Conservation (phyloP, 2,888 invertebrate species). For the Leucoma salicis region DNA sequence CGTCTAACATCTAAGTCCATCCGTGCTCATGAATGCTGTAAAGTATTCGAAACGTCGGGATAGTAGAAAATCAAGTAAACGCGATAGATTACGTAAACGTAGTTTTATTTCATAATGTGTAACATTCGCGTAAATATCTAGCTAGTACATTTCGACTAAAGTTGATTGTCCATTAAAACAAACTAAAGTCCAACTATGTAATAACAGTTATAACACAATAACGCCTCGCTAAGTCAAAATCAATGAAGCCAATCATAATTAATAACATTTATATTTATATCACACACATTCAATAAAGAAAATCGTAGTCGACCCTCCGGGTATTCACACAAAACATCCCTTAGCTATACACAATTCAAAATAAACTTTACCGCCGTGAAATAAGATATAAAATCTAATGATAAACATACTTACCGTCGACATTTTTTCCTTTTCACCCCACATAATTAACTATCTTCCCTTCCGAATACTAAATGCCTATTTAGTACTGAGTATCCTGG, state of each 20-base stretch:
- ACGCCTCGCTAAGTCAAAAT: constrained; percentile 29
- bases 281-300: constrained; percentile 56
- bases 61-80: too few species aligned
- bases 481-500: constrained; percentile 70
- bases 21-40: too few species aligned
- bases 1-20: too few species aligned
- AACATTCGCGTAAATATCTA: too few species aligned
- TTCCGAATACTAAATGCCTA: constrained; percentile 81
- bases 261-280: constrained; percentile 58
- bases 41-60: too few species aligned
- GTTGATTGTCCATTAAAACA: too few species aligned
- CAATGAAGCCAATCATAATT: constrained; percentile 51
- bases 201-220: too few species aligned
- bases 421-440: constrained; percentile 70
- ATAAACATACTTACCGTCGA: constrained; percentile 25
- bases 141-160: too few species aligned
- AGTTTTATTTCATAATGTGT: too few species aligned
- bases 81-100: too few species aligned
- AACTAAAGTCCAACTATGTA: too few species aligned
- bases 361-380: constrained; percentile 15
- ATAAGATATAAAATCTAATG: constrained; percentile 14
- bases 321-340: constrained; percentile 7
- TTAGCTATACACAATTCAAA: constrained; percentile 16
- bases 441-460: constrained; percentile 77
- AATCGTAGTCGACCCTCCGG: constrained; percentile 31